Evolutionary conservation across 1,140 invertebrate genomes (phyloP).

Genomic region (Drosophila willistoni): DNA sequence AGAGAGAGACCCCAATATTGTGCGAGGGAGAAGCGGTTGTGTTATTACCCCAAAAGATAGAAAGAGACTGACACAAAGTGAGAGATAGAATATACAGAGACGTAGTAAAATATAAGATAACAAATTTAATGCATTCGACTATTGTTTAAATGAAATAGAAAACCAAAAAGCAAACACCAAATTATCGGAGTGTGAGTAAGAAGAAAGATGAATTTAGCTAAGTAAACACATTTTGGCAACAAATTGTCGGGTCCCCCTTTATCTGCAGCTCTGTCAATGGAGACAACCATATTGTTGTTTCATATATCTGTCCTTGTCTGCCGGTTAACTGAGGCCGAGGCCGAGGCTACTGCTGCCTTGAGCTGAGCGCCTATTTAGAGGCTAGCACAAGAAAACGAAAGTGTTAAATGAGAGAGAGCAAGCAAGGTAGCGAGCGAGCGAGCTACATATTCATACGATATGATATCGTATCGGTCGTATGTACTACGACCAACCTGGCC

Average conservation of each 20-base stretch:
- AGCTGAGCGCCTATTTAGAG: constrained; percentile 78
- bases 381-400: constrained; percentile 83
- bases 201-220: too few relatives aligned
- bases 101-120: background rate
- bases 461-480: background rate
- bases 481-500: constrained; percentile 11
- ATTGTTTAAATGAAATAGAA: too few relatives aligned
- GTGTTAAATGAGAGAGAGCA: constrained; percentile 56
- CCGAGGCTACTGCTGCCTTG: constrained; percentile 31
- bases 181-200: too few relatives aligned
- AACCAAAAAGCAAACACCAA: too few relatives aligned
- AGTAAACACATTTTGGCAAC: too few relatives aligned
- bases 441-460: background rate
- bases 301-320: constrained; percentile 10
- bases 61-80: constrained; percentile 19
- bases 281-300: constrained; percentile 18
- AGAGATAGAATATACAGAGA: constrained; percentile 7
- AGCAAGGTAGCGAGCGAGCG: constrained; percentile 26
- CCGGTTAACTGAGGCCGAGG: constrained; percentile 16
- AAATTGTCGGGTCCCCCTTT: background rate
- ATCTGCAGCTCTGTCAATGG: background rate
- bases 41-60: constrained; percentile 41
- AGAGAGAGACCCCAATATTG: background rate
- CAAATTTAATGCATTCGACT: too few relatives aligned
- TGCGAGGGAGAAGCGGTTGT: constrained; percentile 5